A percentile compares a stretch with the other conserved stretches of the same genome.
These are phyloP conservation scores for Strigops habroptila DNA, from an alignment of 2,113 vertebrate genomes.

Conservation along the genomic window DNA sequence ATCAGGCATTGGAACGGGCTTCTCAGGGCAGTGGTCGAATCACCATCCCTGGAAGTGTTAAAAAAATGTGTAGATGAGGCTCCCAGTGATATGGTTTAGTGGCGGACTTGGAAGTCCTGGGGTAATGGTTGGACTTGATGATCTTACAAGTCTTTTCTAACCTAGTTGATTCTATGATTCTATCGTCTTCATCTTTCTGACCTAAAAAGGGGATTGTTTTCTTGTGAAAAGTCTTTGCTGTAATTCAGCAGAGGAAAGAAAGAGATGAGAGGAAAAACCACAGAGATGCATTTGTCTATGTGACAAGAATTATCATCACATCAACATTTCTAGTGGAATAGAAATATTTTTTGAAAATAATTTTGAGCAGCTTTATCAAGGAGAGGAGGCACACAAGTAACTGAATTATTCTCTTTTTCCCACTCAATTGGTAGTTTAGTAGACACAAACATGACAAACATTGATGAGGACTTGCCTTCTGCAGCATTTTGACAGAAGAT, in stretches of 20 bases:
- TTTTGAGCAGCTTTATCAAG: background rate
- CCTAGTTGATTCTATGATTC: background rate
- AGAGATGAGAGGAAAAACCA: background rate
- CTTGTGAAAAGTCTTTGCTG: background rate
- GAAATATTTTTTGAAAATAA: background rate
- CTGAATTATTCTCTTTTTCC: background rate
- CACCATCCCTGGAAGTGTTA: background rate
- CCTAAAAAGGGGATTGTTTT: background rate
- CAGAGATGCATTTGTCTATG: rapidly evolving
- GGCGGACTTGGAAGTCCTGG: background rate
- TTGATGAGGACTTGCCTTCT: background rate
- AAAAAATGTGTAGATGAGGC: background rate
- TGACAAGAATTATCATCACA: background rate
- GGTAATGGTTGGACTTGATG: background rate
- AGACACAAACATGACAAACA: background rate
- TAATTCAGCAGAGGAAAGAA: background rate
- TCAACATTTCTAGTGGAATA: background rate
- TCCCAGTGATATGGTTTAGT: background rate
- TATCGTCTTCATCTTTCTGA: background rate
- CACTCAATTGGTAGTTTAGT: background rate
- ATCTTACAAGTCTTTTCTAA: background rate
- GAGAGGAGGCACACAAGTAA: background rate
- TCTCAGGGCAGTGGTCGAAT: background rate
- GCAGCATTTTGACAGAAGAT: background rate
- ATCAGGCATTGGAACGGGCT: background rate